A percentile compares a stretch with the other conserved stretches of the same genome.
phyloP scores from a whole-genome alignment of 2,113 vertebrate genomes.

The Pseudorasbora parva region DNA sequence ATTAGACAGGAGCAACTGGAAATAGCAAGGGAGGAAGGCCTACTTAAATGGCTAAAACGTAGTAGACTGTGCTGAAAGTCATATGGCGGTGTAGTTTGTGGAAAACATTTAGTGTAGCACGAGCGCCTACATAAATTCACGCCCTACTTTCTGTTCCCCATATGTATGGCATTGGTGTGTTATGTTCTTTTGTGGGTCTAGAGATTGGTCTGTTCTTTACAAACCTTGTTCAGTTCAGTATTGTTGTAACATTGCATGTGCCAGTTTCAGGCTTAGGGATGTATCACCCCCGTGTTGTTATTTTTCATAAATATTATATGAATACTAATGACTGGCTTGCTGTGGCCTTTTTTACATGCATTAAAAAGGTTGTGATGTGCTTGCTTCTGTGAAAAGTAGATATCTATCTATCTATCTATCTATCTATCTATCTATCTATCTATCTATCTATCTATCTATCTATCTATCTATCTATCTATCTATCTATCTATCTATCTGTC shows the following conservation, averaged over 20 bases:
- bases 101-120: background rate
- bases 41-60: background rate
- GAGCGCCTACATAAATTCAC: background rate
- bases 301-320: conserved; percentile 35
- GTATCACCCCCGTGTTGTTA: conserved; percentile 6
- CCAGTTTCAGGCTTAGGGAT: conserved; percentile 1
- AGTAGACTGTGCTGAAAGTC: background rate
- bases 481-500: too few species aligned
- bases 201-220: background rate
- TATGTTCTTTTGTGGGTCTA: background rate
- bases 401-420: background rate
- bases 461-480: too few species aligned
- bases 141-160: conserved; percentile 48
- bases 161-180: background rate
- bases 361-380: background rate
- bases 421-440: background rate
- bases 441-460: too few species aligned
- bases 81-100: background rate
- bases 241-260: conserved; percentile 23
- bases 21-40: background rate
- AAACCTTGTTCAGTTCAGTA: background rate
- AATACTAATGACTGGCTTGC: conserved; percentile 6
- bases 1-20: background rate
- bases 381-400: background rate
- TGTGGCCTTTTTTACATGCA: background rate